phyloP scores from a whole-genome alignment of 2,113 vertebrate species.

The Eurypyga helias region DNA sequence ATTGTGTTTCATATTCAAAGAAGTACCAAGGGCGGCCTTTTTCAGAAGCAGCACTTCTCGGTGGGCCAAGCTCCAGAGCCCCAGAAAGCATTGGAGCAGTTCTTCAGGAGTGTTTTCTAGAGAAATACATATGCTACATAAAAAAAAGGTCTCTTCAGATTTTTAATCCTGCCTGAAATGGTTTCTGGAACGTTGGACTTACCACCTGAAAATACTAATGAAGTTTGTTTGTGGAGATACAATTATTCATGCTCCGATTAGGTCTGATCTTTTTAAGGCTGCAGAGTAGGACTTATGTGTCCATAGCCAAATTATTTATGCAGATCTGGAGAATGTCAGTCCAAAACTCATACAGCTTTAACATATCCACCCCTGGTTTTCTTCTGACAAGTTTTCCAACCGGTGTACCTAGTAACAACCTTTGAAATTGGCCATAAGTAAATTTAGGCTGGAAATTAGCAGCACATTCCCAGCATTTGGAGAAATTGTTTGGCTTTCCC shows the following conservation, averaged over 20 bases:
- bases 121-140: background rate
- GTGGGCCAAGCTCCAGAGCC: background rate
- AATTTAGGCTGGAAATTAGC: conserved; percentile 7
- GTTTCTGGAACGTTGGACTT: background rate
- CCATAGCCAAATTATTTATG: conserved; percentile 41
- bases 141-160: background rate
- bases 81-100: background rate
- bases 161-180: background rate
- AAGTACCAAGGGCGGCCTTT: background rate
- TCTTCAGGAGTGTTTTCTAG: background rate
- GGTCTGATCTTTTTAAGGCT: background rate
- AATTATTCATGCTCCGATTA: background rate
- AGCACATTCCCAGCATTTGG: background rate
- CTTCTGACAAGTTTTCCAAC: conserved; percentile 27
- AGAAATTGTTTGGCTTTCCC: background rate
- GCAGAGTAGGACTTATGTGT: background rate
- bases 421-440: background rate
- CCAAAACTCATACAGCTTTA: conserved; percentile 3
- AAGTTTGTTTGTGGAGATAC: background rate
- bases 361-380: background rate
- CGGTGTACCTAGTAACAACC: background rate
- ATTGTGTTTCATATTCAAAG: background rate
- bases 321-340: conserved; percentile 5
- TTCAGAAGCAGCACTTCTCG: background rate
- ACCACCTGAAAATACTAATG: conserved; percentile 11